These are phyloP conservation scores for Drosophila diplacantha DNA, from an alignment of 2,888 invertebrate species.

Conservation along the genomic window DNA sequence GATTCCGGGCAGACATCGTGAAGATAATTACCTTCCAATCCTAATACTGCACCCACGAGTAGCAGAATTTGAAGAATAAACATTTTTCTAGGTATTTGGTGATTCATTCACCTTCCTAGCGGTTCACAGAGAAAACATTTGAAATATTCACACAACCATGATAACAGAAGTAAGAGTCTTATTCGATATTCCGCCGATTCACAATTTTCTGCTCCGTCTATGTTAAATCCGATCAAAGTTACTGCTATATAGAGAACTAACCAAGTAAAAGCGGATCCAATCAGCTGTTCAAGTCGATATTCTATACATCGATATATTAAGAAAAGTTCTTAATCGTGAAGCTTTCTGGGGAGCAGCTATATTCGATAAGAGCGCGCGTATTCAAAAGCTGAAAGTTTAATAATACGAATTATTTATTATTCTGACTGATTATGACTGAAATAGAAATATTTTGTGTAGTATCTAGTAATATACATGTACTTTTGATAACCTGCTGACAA, in stretches of 20 bases:
- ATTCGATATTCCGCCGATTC: background rate
- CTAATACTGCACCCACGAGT: background rate
- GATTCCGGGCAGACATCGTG: background rate
- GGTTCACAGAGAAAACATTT: background rate
- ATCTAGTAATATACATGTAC: background rate
- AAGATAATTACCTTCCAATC: background rate
- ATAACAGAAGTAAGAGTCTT: no score
- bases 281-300: background rate
- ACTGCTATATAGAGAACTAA: background rate
- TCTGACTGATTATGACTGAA: no score
- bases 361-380: background rate
- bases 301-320: background rate
- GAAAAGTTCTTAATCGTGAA: background rate
- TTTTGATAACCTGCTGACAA: no score
- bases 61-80: background rate
- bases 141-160: background rate
- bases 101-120: background rate
- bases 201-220: background rate
- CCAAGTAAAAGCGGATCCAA: background rate
- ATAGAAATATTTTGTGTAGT: background rate
- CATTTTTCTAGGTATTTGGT: background rate
- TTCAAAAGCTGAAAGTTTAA: background rate
- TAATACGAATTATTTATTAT: no score
- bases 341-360: background rate
- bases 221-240: conserved; percentile 1